Percentiles rank a stretch among this genome's conserved stretches.
Conservation (phyloP, 2,113 vertebrate species). For the Herpetotheres cachinnans region DNA sequence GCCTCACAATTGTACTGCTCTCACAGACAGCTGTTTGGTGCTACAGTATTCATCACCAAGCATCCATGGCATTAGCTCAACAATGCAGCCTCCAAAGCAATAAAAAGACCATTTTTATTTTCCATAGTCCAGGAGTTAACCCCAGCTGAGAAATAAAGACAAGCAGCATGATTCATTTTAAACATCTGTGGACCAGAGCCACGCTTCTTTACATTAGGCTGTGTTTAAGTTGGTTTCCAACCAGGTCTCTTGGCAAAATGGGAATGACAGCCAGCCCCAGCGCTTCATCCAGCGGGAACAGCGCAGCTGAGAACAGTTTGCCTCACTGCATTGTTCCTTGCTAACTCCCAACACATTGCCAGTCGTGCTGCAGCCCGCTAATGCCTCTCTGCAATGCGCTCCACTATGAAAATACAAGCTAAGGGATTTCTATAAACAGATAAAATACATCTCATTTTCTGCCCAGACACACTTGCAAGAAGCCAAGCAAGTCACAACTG, state of each 20-base stretch:
- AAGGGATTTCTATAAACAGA: neutral
- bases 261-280: neutral
- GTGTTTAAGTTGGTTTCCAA: neutral
- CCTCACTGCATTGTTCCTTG: neutral
- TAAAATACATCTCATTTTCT: neutral
- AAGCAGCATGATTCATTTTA: neutral
- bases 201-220: neutral
- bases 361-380: neutral
- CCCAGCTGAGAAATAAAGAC: conserved; percentile 33
- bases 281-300: neutral
- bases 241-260: neutral
- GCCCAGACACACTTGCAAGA: neutral
- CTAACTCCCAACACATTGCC: neutral
- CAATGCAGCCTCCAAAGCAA: neutral
- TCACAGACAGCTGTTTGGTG: conserved; percentile 2
- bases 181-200: conserved; percentile 32
- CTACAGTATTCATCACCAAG: neutral
- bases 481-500: neutral
- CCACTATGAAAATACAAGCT: neutral
- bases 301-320: neutral
- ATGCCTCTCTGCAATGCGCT: rapidly evolving
- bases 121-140: neutral
- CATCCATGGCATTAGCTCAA: neutral
- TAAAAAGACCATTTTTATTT: neutral
- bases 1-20: neutral